A percentile compares a stretch with the other conserved stretches of the same genome.
phyloP scores from a whole-genome alignment of 1,140 invertebrate genomes.

The Trachymyrmex septentrionalis region DNA sequence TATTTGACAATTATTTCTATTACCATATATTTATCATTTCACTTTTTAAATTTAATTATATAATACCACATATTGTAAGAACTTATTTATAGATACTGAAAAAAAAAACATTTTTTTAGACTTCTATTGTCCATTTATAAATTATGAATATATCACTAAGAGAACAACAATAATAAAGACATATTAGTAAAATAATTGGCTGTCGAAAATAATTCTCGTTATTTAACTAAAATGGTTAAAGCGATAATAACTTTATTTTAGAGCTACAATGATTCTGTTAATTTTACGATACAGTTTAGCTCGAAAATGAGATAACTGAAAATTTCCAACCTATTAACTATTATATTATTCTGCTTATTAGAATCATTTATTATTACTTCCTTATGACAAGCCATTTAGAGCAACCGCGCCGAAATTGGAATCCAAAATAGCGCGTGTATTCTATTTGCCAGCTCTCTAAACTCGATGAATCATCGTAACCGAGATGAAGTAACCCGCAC shows the following conservation, averaged over 20 bases:
- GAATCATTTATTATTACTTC: conserved; percentile 66
- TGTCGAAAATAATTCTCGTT: background rate
- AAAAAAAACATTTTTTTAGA: background rate
- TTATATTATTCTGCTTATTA: conserved; percentile 60
- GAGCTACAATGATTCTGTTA: conserved; percentile 22
- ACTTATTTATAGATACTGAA: background rate
- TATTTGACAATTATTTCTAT: background rate
- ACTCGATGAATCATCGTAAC: conserved; percentile 60
- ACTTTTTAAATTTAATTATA: background rate
- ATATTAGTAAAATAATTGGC: conserved; percentile 7
- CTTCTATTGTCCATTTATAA: background rate
- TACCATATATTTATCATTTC: background rate
- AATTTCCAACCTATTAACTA: conserved; percentile 42
- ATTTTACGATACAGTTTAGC: conserved; percentile 9
- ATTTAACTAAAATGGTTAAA: background rate
- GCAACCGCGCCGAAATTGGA: conserved; percentile 29
- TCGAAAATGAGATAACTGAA: conserved; percentile 36
- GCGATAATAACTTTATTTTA: conserved; percentile 13
- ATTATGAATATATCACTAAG: background rate
- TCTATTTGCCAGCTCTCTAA: conserved; percentile 56
- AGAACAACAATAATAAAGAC: background rate
- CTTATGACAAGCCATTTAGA: conserved; percentile 59
- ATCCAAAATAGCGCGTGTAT: conserved; percentile 52
- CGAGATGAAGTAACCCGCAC: conserved; percentile 60
- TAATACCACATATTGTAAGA: background rate